Evolutionary conservation across 2,888 invertebrate species (phyloP), one percentile per base, ranked within the genome.

Genomic region (Xanthorhoe spadicearia): DNA sequence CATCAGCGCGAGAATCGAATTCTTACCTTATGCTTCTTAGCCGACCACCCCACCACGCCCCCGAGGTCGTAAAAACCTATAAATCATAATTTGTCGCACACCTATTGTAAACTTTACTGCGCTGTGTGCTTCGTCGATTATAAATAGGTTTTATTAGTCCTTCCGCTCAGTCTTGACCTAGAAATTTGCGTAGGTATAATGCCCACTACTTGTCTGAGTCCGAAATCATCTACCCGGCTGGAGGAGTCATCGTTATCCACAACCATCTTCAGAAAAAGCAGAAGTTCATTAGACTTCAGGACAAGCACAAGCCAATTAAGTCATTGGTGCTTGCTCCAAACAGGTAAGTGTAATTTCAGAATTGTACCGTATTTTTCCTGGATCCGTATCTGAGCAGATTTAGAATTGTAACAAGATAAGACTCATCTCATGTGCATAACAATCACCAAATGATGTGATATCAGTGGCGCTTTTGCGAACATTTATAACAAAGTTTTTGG

Each of bases 151-250:
- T 66, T 54, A 61, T 72, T 68, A 64, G 55, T 60, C 59, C 53
- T 64, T 70, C 71, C 69, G 69, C 60, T 69, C 58, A 68, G 53
- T 71, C 64, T 69, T 73, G 71, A 74, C 69, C 69, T 70, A 73
- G 73, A 84, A 95, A 68, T 58, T 61, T 69, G 61, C 71, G 61
- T 66, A 92, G 94, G 74, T 95, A 95, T 64, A 97, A 97, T 84
- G 95, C 95, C 6, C 95, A 96, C 81, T 97, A 95, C 77, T 88
- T 96, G 62, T 93, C 94, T 18, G 96, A 96, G 79, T 94, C 96
- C 28, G 97, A 97, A 80, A 94, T 97, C 48, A 91, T 97, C 56
- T 97, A 97, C 85, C 96, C 97, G 0, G 96, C 96, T 35, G 97
- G 97, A 59, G 95, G 96, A 58, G 96, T 96, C 0, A 88, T 97